A percentile compares a stretch with the other conserved stretches of the same genome.
phyloP scores from a whole-genome alignment of 2,113 vertebrate genomes.

The Platycercus adscitus region DNA sequence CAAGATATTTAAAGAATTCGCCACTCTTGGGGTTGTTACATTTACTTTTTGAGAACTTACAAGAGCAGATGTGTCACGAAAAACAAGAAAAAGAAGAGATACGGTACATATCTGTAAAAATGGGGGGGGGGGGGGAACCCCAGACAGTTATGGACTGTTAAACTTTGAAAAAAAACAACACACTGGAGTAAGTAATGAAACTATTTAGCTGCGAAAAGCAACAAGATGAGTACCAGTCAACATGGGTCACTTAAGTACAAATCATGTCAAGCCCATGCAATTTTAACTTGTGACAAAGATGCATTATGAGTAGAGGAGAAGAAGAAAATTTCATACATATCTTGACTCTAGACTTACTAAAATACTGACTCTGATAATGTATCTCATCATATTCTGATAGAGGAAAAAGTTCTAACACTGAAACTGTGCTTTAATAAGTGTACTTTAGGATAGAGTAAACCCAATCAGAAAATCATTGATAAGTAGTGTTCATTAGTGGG shows the following conservation, averaged over 20 bases:
- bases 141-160: not conserved
- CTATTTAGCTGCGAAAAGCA: not conserved
- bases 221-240: not conserved
- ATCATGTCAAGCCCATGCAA: not conserved
- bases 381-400: not conserved
- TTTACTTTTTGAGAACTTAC: not conserved
- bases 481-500: not conserved
- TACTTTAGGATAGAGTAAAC: not conserved
- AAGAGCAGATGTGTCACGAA: not conserved
- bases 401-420: not conserved
- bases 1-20: not conserved
- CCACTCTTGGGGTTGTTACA: fast-evolving
- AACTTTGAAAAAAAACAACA: not conserved
- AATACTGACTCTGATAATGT: not conserved
- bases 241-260: not conserved
- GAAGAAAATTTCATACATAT: not conserved
- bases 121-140: fast-evolving
- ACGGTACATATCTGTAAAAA: not conserved
- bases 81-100: not conserved
- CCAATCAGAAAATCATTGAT: not conserved
- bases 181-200: not conserved
- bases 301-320: not conserved
- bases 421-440: not conserved
- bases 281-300: not conserved
- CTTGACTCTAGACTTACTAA: not conserved